Evolutionary conservation across 2,797 vertebrate genomes (phyloP).

Genomic region (Moxostoma hubbsi): DNA sequence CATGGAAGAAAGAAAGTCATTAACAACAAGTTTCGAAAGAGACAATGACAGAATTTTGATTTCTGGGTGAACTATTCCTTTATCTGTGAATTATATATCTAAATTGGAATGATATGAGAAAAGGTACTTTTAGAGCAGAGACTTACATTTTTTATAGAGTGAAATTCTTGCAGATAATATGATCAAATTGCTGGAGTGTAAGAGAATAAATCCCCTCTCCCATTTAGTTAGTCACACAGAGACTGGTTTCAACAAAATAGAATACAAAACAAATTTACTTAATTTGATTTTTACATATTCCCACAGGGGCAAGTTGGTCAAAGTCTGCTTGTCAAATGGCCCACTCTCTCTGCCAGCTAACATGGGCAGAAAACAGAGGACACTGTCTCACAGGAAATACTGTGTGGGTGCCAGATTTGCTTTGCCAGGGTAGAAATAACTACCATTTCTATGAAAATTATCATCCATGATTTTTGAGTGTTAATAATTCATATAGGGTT

Average conservation of each 20-base stretch:
- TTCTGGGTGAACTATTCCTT: neutral
- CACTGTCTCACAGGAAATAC: slow-evolving; percentile 18
- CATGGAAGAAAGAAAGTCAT: too few species aligned
- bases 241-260: slow-evolving; percentile 3
- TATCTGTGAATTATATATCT: too few species aligned
- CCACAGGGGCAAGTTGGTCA: slow-evolving; percentile 8
- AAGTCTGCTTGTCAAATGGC: slow-evolving; percentile 27
- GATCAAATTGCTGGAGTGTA: too few species aligned
- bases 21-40: too few species aligned
- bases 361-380: slow-evolving; percentile 27
- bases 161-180: too few species aligned
- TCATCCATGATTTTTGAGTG: slow-evolving; percentile 8
- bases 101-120: too few species aligned
- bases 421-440: slow-evolving; percentile 12
- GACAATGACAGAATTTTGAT: too few species aligned
- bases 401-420: slow-evolving; percentile 19
- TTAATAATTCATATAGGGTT: slow-evolving; percentile 18
- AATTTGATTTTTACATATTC: slow-evolving; percentile 22
- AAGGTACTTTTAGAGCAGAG: too few species aligned
- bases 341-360: slow-evolving; percentile 28
- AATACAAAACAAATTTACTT: slow-evolving; percentile 16
- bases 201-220: too few species aligned
- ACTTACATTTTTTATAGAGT: too few species aligned
- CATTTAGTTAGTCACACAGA: neutral
- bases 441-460: slow-evolving; percentile 13